Base-by-base conservation (phyloP, 1,140 invertebrate genomes). In the Whitmania pigra region DNA sequence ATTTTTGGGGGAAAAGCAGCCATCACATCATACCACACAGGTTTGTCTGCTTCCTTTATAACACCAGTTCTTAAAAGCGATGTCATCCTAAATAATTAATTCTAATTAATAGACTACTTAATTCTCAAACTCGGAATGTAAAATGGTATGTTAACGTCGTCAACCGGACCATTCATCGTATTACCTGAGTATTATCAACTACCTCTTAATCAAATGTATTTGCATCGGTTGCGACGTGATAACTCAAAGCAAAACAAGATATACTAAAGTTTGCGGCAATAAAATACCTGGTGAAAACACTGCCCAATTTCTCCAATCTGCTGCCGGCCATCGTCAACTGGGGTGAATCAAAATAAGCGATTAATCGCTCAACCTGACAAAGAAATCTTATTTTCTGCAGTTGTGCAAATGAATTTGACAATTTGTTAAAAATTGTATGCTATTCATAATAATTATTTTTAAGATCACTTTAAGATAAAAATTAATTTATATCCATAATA, bases 21-120 rank as follows among this genome's bases (percentile, higher is more conserved):
- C 78, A 93, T 93, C 22, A 95, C 80, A 80, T 92, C 89, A 79
- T 89, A 92, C 92, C 93, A 95, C n/a, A 94, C 63, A 4, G 93
- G 92, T 74, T 87, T 84, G 75, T 94, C 90, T 76, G 89, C 86
- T 31, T 86, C 80, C 78, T 86, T 88, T 77, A 94, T 83, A 7
- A 88, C 90, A 63, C 88, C 88, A 27, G 88, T 85, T 74, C 86
- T 85, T 2, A 94, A 76, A 31, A 96, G 82, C 63, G 90, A 89
- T 75, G 86, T 86, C 5, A 89, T 82, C 80, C 92, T 93, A 78
- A 69, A 76, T 72, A 17, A 57, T 18, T 31, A 29, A n/a, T n/a
- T n/a, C n/a, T n/a, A n/a, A 53, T 71, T 54, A 25, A 55, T 20
- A 40, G 13, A 72, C 55, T 20, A 9, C 15, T n/a, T 17, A 72